phyloP scores from a whole-genome alignment of 2,113 vertebrate species.

The Holacanthus passer region DNA sequence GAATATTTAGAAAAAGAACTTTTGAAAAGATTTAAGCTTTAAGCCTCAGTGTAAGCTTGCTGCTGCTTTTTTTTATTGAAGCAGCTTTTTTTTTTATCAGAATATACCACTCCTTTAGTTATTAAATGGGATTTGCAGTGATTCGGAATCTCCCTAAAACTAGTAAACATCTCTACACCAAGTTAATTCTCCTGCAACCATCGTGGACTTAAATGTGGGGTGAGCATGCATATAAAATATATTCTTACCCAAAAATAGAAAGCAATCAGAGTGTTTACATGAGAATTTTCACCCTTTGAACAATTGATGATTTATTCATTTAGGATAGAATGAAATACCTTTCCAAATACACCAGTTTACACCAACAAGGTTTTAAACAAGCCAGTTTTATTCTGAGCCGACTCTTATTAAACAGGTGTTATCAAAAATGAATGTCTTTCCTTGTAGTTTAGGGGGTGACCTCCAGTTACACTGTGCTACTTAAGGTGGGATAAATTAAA shows the following conservation, averaged over 20 bases:
- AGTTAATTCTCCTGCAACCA: constrained; percentile 10
- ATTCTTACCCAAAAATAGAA: constrained; percentile 23
- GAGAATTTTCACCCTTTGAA: constrained; percentile 1
- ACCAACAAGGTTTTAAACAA: constrained; percentile 7
- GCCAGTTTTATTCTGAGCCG: constrained; percentile 2
- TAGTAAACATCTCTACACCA: constrained; percentile 27
- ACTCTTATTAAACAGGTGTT: too few relatives aligned
- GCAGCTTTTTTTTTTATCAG: not conserved
- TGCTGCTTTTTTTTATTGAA: constrained; percentile 2
- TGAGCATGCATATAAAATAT: not conserved
- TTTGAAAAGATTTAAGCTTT: not conserved
- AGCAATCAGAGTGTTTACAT: constrained; percentile 13
- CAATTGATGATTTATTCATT: constrained; percentile 3
- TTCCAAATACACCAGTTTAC: constrained; percentile 5
- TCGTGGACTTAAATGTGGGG: not conserved
- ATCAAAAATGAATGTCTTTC: constrained; percentile 11
- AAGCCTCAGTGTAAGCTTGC: not conserved
- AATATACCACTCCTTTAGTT: not conserved
- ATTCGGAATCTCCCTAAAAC: constrained; percentile 14
- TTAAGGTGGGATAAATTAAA: not conserved
- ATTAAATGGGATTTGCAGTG: not conserved
- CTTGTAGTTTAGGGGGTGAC: not conserved
- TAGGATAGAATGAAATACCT: constrained; percentile 5
- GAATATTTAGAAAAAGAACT: not conserved
- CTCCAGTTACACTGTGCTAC: not conserved